A percentile compares a stretch with the other conserved stretches of the same genome.
Evolutionary conservation across 2,888 invertebrate genomes (phyloP).

Genomic region (Cantharis rustica): DNA sequence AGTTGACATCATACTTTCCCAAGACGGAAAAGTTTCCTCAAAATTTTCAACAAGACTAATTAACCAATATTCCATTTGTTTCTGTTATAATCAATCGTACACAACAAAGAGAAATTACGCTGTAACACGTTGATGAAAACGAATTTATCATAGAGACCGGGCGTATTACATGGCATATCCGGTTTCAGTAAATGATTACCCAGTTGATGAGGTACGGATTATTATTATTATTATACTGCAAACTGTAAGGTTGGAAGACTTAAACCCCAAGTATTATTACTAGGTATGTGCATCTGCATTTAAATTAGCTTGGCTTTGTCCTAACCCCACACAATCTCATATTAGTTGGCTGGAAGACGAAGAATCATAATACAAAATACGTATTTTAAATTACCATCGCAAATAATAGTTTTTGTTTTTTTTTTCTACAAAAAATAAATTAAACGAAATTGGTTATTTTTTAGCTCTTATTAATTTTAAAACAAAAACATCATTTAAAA

Average conservation of each 20-base stretch:
- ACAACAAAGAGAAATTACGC: neutral
- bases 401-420: neutral
- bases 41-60: neutral
- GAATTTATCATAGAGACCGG: neutral
- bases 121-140: neutral
- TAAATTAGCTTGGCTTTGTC: conserved; percentile 24
- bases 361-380: neutral
- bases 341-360: neutral
- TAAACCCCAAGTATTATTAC: neutral
- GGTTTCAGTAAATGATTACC: neutral
- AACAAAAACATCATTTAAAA: neutral
- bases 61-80: neutral
- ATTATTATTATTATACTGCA: neutral
- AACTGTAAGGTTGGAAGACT: neutral
- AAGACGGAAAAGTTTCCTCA: neutral
- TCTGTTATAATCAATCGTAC: neutral
- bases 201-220: neutral
- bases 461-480: neutral
- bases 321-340: neutral
- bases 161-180: neutral
- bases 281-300: conserved; percentile 29
- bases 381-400: neutral
- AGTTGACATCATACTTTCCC: neutral
- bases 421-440: neutral
- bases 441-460: neutral